Conservation (phyloP, 2,888 invertebrate genomes). For the Atrina japonica region DNA sequence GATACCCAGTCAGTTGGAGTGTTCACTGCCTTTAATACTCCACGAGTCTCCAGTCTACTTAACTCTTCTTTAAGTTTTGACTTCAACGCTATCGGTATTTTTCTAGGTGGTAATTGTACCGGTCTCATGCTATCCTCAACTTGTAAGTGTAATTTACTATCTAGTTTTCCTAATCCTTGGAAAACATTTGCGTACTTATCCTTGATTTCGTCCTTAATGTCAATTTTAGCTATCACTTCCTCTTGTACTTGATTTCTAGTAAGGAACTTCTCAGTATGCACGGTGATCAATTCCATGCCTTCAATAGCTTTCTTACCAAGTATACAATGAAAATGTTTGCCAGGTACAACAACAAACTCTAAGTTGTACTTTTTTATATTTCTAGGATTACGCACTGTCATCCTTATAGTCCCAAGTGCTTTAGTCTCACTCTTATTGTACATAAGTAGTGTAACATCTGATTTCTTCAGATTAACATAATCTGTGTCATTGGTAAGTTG, state of each 20-base stretch:
- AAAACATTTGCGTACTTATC: constrained; percentile 34
- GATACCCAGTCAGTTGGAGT: constrained; percentile 52
- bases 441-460: constrained; percentile 32
- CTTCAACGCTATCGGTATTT: constrained; percentile 36
- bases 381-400: constrained; percentile 31
- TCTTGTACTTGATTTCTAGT: not conserved
- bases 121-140: constrained; percentile 34
- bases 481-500: constrained; percentile 24
- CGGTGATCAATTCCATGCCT: constrained; percentile 17
- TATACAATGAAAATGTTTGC: not conserved
- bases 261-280: constrained; percentile 19
- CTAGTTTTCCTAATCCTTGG: constrained; percentile 40
- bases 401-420: constrained; percentile 27
- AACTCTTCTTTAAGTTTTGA: constrained; percentile 40
- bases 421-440: constrained; percentile 39
- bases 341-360: constrained; percentile 23
- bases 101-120: constrained; percentile 37
- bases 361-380: constrained; percentile 35
- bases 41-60: constrained; percentile 12
- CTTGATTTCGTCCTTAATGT: constrained; percentile 1
- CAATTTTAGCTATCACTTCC: not conserved
- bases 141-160: constrained; percentile 42
- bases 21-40: constrained; percentile 28
- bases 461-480: constrained; percentile 1
- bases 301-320: constrained; percentile 8